Base-by-base conservation (phyloP, 1,140 invertebrate genomes). In the Drosophila ohnishii region DNA sequence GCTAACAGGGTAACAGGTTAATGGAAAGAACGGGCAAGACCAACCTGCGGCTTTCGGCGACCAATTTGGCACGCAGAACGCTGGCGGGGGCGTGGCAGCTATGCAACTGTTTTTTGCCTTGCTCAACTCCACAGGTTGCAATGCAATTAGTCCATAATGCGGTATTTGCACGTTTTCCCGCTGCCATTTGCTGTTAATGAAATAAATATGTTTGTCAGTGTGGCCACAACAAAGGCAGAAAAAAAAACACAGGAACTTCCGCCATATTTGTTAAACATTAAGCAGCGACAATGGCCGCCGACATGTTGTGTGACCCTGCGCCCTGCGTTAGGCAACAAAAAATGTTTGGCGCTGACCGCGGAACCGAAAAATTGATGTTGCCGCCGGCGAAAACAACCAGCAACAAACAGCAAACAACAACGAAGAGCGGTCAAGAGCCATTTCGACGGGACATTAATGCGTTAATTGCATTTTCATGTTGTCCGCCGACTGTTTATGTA, bases 401-500 rank as follows among this genome's bases (percentile, higher is more conserved):
- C 48, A 57, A 35, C 39, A 42, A 14, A 55, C 37, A 40, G 40
- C 40, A 50, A 34, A 53, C 58, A 59, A 60, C 58, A 48, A 44
- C 61, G 57, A 16, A 40, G 61, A 71, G 57, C 66, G 74, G 60
- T 75, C 57, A 67, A 63, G 62, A 75, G 69, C 65, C 79, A 76
- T 85, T 82, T 78, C 70, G 70, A 77, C 69, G 83, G 82, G 74
- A 88, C 84, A 88, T 84, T 88, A 84, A 84, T 63, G 77, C 80
- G 80, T 84, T 88, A 88, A 88, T 88, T 88, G 84, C 85, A 84
- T 84, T 88, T 88, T 84, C 84, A 88, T 88, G 84, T 88, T 88
- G 73, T 80, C 60, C 50, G 51, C 59, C 19, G 40, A 47, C 47
- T 55, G 47, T 47, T 66, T 58, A 57, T 75, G 72, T 64, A 44